phyloP scores from a whole-genome alignment of 2,888 invertebrate species.

The Clusia tigrina region DNA sequence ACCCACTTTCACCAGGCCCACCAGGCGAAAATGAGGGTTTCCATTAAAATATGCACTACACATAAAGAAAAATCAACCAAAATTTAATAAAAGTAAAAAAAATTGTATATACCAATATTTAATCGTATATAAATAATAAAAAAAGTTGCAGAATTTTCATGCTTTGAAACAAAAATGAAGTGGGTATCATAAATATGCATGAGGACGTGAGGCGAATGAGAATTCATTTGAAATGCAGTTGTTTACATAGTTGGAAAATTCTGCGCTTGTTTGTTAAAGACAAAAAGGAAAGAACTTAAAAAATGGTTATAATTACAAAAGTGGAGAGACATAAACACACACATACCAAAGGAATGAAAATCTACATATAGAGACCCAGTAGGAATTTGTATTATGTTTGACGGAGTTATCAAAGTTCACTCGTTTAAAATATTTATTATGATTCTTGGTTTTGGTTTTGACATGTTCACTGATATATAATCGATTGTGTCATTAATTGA shows the following conservation, averaged over 20 bases:
- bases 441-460: too few relatives aligned
- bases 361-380: too few relatives aligned
- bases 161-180: neutral
- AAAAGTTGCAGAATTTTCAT: slow-evolving; percentile 3
- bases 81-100: slow-evolving; percentile 4
- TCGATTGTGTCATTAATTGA: too few relatives aligned
- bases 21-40: neutral
- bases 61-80: slow-evolving; percentile 5
- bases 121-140: neutral
- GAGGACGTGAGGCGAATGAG: slow-evolving; percentile 10
- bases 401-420: too few relatives aligned
- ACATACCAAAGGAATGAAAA: neutral
- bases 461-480: too few relatives aligned
- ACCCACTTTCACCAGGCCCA: neutral
- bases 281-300: neutral
- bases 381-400: too few relatives aligned
- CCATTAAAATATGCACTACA: slow-evolving; percentile 2
- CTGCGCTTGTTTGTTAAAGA: too few relatives aligned
- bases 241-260: too few relatives aligned
- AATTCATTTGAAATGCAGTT: slow-evolving; percentile 19
- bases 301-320: neutral
- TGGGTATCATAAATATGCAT: slow-evolving; percentile 27
- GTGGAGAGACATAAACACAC: neutral
- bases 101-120: neutral
- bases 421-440: too few relatives aligned